Evolutionary conservation across 1,140 invertebrate species (phyloP), one percentile per base, ranked within the genome.

Genomic region (Apolygus lucorum): DNA sequence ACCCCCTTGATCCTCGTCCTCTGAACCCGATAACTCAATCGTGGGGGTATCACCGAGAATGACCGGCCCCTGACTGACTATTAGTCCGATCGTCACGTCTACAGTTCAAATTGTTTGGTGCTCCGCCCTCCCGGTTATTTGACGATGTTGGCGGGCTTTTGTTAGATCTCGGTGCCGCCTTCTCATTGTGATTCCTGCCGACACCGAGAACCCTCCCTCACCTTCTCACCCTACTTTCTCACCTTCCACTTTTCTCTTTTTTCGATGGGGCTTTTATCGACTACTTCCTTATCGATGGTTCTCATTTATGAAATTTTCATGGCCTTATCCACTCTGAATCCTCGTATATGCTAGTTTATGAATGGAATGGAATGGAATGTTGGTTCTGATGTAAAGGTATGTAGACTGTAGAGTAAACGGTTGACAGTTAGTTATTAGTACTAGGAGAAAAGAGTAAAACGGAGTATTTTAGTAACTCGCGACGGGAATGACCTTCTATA

Each of bases 161-260:
- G 26, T 65, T 28, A 65, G 28, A 65, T 4, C 17, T 34, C 63
- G 26, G 22, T 17, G 63, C 26, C 26, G 63, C 28, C 63, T 65
- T 34, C 25, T 65, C 63, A 65, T 65, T 34, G 28, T 34, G 26
- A 17, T 34, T 14, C 63, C 63, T 63, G 4, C 59, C 59, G n/a
- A 70, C 34, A 63, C 42, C 2, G 0, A 21, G 22, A 14, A 69
- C 52, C 22, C 65, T 22, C 67, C 71, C 70, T 73, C 73, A 24
- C 67, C 26, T 22, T 67, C 67, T 49, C 52, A 22, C 59, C 21
- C 21, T 26, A 4, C 25, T 21, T 26, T 63, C 59, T 4, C 4
- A 21, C 59, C 25, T 21, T 26, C 25, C n/a, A n/a, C n/a, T n/a
- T n/a, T n/a, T n/a, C n/a, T n/a, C n/a, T n/a, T n/a, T n/a, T n/a